Base-by-base conservation (phyloP, 2,797 vertebrate species). In the Varecia variegata region DNA sequence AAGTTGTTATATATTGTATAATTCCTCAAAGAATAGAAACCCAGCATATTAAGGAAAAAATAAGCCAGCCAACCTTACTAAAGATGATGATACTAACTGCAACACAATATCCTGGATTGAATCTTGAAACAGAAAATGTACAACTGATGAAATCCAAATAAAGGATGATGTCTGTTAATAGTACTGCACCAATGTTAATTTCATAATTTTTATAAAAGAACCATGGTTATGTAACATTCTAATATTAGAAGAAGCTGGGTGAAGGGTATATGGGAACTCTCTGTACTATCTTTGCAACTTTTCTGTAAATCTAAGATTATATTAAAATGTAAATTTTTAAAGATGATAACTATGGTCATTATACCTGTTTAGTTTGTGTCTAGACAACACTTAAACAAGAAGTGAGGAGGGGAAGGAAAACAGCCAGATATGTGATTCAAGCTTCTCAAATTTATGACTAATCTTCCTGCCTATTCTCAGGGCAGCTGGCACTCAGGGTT, bases 361-460 rank as follows among this genome's bases (percentile, higher is more conserved):
- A 90, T 94, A 83, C 95, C 96, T 98, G 92, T 97, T 98, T 97
- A 97, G 97, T 92, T 97, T 98, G 93, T 89, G 98, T 98, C 98
- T 98, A 98, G 98, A 98, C 97, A 97, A 98, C 94, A 97, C 87
- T 97, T 82, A 81, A 94, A 60, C 67, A 96, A 79, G 95, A 92
- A 91, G 96, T 71, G 97, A 93, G 97, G 96, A 97, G 32, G n/a
- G 45, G 86, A 85, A 97, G 96, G 97, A 98, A 96, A 97, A 97
- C 8, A 84, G 96, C 96, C 95, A 98, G 98, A 97, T 96, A 47
- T 23, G 95, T 97, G 97, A 98, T 97, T 97, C 98, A 98, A 98
- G 94, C 94, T 96, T 96, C 96, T 98, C 97, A 96, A 98, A 97
- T 91, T 95, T 98, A 92, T 98, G 98, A 98, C 97, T 98, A 98